Percentiles rank a stretch among this genome's conserved stretches.
phyloP scores from a whole-genome alignment of 2,113 vertebrate species.

The Bos javanicus region DNA sequence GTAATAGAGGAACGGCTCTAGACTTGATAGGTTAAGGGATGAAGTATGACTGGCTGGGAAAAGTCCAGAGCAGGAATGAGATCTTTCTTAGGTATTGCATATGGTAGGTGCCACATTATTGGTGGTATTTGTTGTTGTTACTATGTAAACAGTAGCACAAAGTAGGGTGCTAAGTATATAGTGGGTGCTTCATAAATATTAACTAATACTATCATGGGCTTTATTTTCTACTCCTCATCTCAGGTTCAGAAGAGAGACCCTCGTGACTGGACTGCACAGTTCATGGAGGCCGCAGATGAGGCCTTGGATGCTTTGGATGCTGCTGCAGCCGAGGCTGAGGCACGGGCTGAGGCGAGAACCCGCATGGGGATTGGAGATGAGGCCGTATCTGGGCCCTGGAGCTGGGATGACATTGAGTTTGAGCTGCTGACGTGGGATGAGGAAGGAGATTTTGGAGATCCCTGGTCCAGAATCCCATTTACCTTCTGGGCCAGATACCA shows the following conservation, averaged over 20 bases:
- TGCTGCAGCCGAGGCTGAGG: slow-evolving; percentile 72
- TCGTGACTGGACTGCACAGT: slow-evolving; percentile 73
- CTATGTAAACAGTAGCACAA: background rate
- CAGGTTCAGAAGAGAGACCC: slow-evolving; percentile 74
- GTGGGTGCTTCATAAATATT: background rate
- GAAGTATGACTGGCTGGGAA: background rate
- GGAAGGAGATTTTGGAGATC: slow-evolving; percentile 74
- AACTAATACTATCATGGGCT: background rate
- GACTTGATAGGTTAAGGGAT: background rate
- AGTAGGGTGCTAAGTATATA: background rate
- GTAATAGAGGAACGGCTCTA: slow-evolving; percentile 66
- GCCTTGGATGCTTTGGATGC: slow-evolving; percentile 71
- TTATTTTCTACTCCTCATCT: slow-evolving; percentile 24
- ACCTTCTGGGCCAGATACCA: slow-evolving; percentile 75
- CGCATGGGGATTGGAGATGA: slow-evolving; percentile 74
- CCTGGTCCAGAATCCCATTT: slow-evolving; percentile 72
- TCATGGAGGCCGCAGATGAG: slow-evolving; percentile 73
- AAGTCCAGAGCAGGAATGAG: slow-evolving; percentile 8
- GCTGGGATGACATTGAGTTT: slow-evolving; percentile 77
- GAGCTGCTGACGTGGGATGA: slow-evolving; percentile 75
- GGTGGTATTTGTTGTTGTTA: background rate
- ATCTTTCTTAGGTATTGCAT: background rate
- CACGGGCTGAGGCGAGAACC: slow-evolving; percentile 70
- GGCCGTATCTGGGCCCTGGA: slow-evolving; percentile 72
- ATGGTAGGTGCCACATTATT: background rate